These are phyloP conservation scores for Drosophila lutescens DNA, from an alignment of 2,888 invertebrate genomes.

Conservation along the genomic window DNA sequence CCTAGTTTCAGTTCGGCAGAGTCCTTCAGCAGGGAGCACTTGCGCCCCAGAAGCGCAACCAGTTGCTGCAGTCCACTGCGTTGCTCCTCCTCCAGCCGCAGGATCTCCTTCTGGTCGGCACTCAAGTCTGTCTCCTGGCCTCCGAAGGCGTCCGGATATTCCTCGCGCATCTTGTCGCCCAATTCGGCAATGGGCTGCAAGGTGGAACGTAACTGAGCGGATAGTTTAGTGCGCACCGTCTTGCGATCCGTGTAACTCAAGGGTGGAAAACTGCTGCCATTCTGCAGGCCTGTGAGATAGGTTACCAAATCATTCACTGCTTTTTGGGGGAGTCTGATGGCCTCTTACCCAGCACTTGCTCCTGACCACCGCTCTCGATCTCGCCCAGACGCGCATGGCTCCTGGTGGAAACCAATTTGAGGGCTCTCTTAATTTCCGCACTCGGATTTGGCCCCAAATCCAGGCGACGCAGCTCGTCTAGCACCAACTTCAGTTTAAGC, in stretches of 20 bases:
- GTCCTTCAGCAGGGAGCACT: constrained; percentile 75
- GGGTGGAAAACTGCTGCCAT: constrained; percentile 39
- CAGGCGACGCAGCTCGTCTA: constrained; percentile 63
- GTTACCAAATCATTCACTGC: background rate
- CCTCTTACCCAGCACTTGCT: constrained; percentile 57
- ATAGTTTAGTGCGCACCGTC: constrained; percentile 67
- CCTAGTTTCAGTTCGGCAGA: constrained; percentile 81
- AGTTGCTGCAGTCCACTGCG: constrained; percentile 64
- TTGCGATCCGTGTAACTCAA: constrained; percentile 81
- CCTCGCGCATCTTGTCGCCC: constrained; percentile 63
- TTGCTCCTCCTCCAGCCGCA: constrained; percentile 73
- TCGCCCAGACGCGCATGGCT: constrained; percentile 60
- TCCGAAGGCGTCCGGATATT: constrained; percentile 71
- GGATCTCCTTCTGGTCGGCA: constrained; percentile 57
- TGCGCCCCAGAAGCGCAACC: constrained; percentile 63
- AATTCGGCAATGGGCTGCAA: constrained; percentile 67
- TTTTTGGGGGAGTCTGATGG: accelerated
- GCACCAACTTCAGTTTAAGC: constrained; percentile 72
- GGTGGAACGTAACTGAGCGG: constrained; percentile 50
- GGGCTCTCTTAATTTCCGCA: constrained; percentile 55
- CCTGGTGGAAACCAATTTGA: constrained; percentile 60
- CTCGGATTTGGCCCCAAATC: constrained; percentile 41
- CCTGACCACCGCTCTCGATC: constrained; percentile 34
- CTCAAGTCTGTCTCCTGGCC: constrained; percentile 21
- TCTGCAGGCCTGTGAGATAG: constrained; percentile 45